Evolutionary conservation across 2,888 invertebrate genomes (phyloP).

Genomic region (Lithophane socia): DNA sequence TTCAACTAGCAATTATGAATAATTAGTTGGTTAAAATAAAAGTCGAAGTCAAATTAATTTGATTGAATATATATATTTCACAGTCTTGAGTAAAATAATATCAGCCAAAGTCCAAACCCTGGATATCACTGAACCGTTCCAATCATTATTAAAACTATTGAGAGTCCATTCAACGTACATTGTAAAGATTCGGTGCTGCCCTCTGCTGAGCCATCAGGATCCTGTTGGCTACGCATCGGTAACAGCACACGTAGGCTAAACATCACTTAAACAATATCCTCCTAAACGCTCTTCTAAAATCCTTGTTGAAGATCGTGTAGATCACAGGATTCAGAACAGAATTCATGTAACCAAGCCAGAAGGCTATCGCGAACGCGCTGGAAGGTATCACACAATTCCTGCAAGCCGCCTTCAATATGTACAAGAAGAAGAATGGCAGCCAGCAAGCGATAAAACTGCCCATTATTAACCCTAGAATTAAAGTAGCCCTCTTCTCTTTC

Average conservation of each 20-base stretch:
- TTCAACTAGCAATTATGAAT: conserved; percentile 11
- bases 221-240: conserved; percentile 92
- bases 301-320: conserved; percentile 99
- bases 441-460: conserved; percentile 99
- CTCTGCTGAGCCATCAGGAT: conserved; percentile 91
- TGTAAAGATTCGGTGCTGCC: conserved; percentile 92
- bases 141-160: conserved; percentile 43
- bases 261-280: conserved; percentile 99
- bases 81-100: conserved; percentile 22
- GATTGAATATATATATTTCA: neutral
- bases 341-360: conserved; percentile 99
- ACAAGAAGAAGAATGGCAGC: conserved; percentile 99
- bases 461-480: conserved; percentile 99
- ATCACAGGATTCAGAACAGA: conserved; percentile 98
- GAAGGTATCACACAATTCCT: conserved; percentile 94
- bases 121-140: conserved; percentile 49
- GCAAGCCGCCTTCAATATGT: conserved; percentile 96
- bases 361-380: conserved; percentile 97
- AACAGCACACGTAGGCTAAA: conserved; percentile 96
- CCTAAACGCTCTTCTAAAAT: conserved; percentile 98
- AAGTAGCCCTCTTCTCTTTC: conserved; percentile 98
- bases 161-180: conserved; percentile 81
- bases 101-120: conserved; percentile 41
- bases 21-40: conserved; percentile 46
- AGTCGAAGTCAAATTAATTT: neutral